These are phyloP conservation scores for Ormyrus pomaceus DNA, from an alignment of 2,888 invertebrate genomes.

Conservation along the genomic window DNA sequence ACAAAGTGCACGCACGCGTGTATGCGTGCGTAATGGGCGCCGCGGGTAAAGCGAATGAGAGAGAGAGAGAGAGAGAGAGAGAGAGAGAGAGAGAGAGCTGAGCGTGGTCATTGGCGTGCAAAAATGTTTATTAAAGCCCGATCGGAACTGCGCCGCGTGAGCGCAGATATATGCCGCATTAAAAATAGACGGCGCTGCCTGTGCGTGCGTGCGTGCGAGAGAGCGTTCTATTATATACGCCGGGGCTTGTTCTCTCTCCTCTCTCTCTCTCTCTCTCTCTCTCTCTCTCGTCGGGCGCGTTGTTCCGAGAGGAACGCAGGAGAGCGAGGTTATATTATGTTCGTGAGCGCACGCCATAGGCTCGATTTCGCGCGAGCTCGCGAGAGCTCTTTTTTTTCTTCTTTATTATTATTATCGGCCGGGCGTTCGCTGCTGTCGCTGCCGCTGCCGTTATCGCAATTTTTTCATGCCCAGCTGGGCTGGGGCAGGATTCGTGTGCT, in stretches of 20 bases:
- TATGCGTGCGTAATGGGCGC: slow-evolving; percentile 63
- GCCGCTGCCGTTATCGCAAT: no score
- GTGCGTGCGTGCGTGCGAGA: neutral
- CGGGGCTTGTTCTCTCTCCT: no score
- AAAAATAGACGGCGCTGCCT: slow-evolving; percentile 24
- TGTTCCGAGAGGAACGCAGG: neutral
- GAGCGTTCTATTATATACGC: neutral
- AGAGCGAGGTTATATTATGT: neutral
- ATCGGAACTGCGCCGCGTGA: slow-evolving; percentile 59
- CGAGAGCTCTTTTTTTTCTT: no score
- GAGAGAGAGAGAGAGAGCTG: slow-evolving; percentile 27
- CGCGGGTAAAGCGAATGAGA: slow-evolving; percentile 34
- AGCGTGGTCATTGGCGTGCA: slow-evolving; percentile 64
- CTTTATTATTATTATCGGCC: no score
- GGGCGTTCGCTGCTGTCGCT: no score
- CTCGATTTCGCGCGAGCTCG: no score
- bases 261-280: no score
- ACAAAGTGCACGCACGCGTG: slow-evolving; percentile 65
- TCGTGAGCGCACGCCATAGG: no score
- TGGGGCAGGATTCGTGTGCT: no score
- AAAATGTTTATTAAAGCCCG: slow-evolving; percentile 68
- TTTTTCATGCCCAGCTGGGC: no score
- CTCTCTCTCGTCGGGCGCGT: no score
- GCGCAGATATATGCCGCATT: slow-evolving; percentile 1
- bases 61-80: neutral